phyloP scores from a whole-genome alignment of 2,888 invertebrate species.

The Flexamia atlantica region DNA sequence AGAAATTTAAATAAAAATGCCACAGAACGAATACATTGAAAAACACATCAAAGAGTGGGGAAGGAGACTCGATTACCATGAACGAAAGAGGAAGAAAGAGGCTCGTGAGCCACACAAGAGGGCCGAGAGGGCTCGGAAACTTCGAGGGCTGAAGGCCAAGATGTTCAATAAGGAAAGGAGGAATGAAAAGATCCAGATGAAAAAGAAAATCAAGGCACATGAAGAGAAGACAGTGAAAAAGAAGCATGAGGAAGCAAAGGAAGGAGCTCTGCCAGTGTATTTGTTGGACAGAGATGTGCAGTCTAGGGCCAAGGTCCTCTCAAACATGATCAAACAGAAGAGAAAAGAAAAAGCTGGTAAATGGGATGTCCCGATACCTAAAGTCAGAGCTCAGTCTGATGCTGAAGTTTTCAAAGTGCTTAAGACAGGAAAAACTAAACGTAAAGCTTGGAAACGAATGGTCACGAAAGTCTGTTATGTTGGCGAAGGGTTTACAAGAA shows the following conservation, averaged over 20 bases:
- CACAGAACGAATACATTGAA: constrained; percentile 99
- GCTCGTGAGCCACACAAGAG: constrained; percentile 96
- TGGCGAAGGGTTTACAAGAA: constrained; percentile 98
- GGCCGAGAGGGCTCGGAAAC: constrained; percentile 92
- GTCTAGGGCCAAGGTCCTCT: constrained; percentile 95
- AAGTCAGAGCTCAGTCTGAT: constrained; percentile 97
- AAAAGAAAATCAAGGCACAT: constrained; percentile 98
- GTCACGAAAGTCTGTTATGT: constrained; percentile 99
- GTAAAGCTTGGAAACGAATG: constrained; percentile 99
- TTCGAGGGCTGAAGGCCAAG: constrained; percentile 98
- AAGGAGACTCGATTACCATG: constrained; percentile 97
- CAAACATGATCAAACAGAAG: constrained; percentile 99
- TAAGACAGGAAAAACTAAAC: constrained; percentile 92
- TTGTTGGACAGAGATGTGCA: constrained; percentile 98
- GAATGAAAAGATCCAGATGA: constrained; percentile 99
- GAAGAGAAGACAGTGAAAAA: constrained; percentile 95
- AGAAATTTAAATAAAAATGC: constrained; percentile 80
- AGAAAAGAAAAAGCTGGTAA: constrained; percentile 99
- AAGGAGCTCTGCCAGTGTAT: constrained; percentile 97
- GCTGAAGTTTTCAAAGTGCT: constrained; percentile 97
- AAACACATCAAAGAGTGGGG: constrained; percentile 98
- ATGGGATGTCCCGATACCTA: constrained; percentile 99
- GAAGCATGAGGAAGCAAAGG: constrained; percentile 87
- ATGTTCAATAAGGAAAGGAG: constrained; percentile 97
- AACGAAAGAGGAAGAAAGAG: constrained; percentile 96